Base-by-base conservation (phyloP, 2,888 invertebrate genomes). In the Heliconius sara region DNA sequence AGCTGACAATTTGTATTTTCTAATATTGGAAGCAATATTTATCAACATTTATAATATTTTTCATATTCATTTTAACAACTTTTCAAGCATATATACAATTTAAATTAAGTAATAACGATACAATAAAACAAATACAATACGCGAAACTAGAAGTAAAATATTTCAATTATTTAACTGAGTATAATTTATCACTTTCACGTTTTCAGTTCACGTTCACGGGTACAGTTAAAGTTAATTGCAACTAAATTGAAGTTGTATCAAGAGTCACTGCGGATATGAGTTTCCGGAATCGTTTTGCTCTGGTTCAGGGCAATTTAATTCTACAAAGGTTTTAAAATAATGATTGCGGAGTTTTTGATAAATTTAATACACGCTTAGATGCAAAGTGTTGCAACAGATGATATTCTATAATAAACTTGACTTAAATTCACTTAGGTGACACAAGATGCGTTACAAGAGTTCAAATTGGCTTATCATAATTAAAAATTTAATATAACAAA, bases 201-300 rank as follows among this genome's bases (percentile, higher is more conserved):
- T 25, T 63, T 60, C 27, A 72, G 30, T 72, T 52, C 22, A 71
- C 71, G 30, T 72, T 57, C 30, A 57, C 72, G 71, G 71, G 39
- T 52, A 68, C 65, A 67, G 68, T 63, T 67, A 80, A 80, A 65
- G 74, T 74, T 78, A 79, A 82, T 80, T 79, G 74, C 60, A 70
- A 73, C 63, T 65, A 68, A 78, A 81, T 80, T 70, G 70, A 52
- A 76, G 66, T 80, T 79, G 57, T 78, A 76, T 78, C 77, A 77
- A 79, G 76, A 78, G 76, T 63, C 30, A 70, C 75, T 77, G 75
- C 82, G 82, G 82, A 83, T 82, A 78, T 83, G 79, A 68, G 77
- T 79, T 81, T 82, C 83, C 80, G 82, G 77, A 67, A 72, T 57
- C 7, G 75, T 80, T 72, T 72, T 73, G 77, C 57, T 34, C 39